Base-by-base conservation (phyloP, 2,113 vertebrate genomes). In the Sporophila hypoxantha region DNA sequence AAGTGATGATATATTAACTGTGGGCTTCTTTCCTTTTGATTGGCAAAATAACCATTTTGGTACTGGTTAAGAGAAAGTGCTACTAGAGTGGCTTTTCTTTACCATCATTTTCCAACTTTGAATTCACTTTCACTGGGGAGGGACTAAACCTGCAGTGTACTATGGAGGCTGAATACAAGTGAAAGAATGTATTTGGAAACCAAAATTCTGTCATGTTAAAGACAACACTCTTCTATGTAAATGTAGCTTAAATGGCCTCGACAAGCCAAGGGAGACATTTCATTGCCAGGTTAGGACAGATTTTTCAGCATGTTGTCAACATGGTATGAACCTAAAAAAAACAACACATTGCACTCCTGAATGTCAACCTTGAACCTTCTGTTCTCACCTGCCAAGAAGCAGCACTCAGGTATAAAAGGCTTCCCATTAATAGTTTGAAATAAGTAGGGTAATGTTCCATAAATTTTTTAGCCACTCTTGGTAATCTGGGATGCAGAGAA, bases 221-320 rank as follows among this genome's bases (percentile, higher is more conserved):
- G 36, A 46, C n/a, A 66, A 9, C 1, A 0, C 12, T 49, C 44
- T 16, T 87, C n/a, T 77, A 21, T 86, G 71, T 82, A 62, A 88
- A 79, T 49, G 49, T 57, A 29, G 50, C 46, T 50, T 74, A 49
- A 67, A 46, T 85, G 62, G 62, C 49, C 74, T 82, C 8, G 1
- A n/a, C 46, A 94, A 91, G 67, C 73, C 71, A 67, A 90, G 77
- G 79, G 57, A 91, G 76, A 59, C 14, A 21, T 69, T 88, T 92
- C 76, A 64, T 78, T 89, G 65, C 66, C 55, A 78, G n/a, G 56
- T 79, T 88, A 88, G 70, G 64, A 74, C 32, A 60, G 53, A 71
- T 87, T 87, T 88, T 91, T 85, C 86, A 85, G 44, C 52, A 19
- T 36, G 44, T 41, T 87, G 32, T 84, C 62, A 76, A 14, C 19